A percentile compares a stretch with the other conserved stretches of the same genome.
phyloP scores from a whole-genome alignment of 2,888 invertebrate species.

The Pheosia tremula region DNA sequence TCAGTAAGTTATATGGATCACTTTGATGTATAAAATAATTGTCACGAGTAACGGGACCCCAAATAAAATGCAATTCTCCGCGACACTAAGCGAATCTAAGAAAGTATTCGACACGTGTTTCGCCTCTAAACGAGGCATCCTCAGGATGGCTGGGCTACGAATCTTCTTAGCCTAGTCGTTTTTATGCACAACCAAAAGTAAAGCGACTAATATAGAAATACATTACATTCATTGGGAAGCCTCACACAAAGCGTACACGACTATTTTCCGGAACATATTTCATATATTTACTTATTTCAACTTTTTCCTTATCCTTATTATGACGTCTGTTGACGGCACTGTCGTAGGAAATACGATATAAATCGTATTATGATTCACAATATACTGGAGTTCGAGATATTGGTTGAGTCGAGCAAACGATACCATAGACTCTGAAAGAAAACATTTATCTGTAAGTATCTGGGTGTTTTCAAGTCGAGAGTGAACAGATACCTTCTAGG shows the following conservation, averaged over 20 bases:
- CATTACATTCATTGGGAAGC: slow-evolving; percentile 2
- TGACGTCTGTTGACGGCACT: background rate
- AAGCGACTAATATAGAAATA: background rate
- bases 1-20: too few relatives aligned
- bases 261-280: background rate
- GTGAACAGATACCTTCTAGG: too few relatives aligned
- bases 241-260: background rate
- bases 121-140: too few relatives aligned
- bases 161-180: too few relatives aligned
- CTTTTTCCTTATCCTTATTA: background rate
- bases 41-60: too few relatives aligned
- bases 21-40: too few relatives aligned
- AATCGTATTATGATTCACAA: slow-evolving; percentile 2
- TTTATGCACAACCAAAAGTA: background rate
- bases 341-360: slow-evolving; percentile 2
- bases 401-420: background rate
- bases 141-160: too few relatives aligned
- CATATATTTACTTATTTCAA: slow-evolving; percentile 1
- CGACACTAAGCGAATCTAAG: too few relatives aligned
- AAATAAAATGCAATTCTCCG: too few relatives aligned
- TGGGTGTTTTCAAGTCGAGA: too few relatives aligned
- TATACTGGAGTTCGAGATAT: background rate
- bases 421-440: background rate
- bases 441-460: too few relatives aligned
- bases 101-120: too few relatives aligned